Evolutionary conservation across 2,888 invertebrate species (phyloP), one percentile per base, ranked within the genome.

Genomic region (Trissoscelio sp.): DNA sequence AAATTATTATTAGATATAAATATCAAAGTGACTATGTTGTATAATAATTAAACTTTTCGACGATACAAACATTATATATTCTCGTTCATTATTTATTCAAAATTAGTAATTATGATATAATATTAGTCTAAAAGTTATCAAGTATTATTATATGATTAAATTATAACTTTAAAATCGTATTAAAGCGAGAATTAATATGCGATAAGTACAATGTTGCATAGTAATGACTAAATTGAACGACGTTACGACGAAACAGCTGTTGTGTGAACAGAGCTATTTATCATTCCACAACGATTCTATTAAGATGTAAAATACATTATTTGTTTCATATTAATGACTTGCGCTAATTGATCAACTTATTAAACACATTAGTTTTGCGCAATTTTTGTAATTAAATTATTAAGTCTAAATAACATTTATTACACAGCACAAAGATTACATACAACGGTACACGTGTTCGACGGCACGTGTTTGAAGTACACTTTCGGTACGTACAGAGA

Each of bases 401-500:
- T 53, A 67, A 53, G 67, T 28, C 53, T 16, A 24, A 55, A 55
- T 39, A 22, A 24, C 22, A 57, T n/a, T 69, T 46, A 31, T 69
- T 44, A 34, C 18, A 9, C 16, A 28, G 14, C 16, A 55, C 39
- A 57, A 67, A 67, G 39, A 42, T 39, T 67, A 66, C 37, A 51
- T 67, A 66, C 37, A 51, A 20, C 14, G 3, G 31, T 69, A 34
- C 69, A 46, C 20, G 57, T 55, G 67, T 67, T 57, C 44, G 69
- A 44, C 22, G 11, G 22, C 69, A 44, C 55, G 46, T 70, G 70
- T 70, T 70, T 70, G 34, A 57, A 58, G 57, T 58, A 58, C 57
- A 58, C 58, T 70, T 70, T 70, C 70, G 24, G 46, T 57, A 58
- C 55, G 20, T 34, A 37, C 70, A 58, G 57, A 67, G 67, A 58